phyloP scores from a whole-genome alignment of 2,797 vertebrate species.

The Agapornis canus region DNA sequence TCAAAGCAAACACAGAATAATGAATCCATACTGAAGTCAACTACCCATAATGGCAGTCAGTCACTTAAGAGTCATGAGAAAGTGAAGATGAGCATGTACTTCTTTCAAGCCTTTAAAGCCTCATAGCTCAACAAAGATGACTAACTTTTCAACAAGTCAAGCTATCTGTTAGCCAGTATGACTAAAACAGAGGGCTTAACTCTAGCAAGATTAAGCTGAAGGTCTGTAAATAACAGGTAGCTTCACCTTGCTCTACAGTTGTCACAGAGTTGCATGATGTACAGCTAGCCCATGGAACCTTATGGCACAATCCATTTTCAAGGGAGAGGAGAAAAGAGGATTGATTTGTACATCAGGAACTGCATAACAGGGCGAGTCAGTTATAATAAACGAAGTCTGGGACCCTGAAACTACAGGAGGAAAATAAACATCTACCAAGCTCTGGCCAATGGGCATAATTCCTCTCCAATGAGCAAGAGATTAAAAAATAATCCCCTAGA shows the following conservation, averaged over 20 bases:
- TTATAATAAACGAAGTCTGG: neutral
- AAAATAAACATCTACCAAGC: neutral
- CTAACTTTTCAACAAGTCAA: neutral
- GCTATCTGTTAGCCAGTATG: neutral
- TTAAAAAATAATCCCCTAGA: neutral
- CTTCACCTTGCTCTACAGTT: neutral
- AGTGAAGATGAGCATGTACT: rapidly evolving
- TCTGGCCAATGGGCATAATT: neutral
- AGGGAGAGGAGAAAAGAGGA: neutral
- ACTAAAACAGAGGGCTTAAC: neutral
- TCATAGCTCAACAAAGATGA: neutral
- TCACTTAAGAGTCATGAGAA: neutral
- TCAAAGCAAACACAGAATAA: neutral
- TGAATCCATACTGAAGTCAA: neutral
- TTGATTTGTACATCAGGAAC: neutral
- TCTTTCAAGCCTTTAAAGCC: neutral
- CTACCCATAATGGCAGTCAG: neutral
- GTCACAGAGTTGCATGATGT: neutral
- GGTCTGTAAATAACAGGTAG: neutral
- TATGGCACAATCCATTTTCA: neutral
- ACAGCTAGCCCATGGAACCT: neutral
- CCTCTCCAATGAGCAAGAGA: neutral
- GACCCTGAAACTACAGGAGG: conserved; percentile 8
- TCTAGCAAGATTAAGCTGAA: neutral
- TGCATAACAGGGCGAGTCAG: neutral